Conservation (phyloP, 2,888 invertebrate genomes). For the Sarcophaga caerulescens region DNA sequence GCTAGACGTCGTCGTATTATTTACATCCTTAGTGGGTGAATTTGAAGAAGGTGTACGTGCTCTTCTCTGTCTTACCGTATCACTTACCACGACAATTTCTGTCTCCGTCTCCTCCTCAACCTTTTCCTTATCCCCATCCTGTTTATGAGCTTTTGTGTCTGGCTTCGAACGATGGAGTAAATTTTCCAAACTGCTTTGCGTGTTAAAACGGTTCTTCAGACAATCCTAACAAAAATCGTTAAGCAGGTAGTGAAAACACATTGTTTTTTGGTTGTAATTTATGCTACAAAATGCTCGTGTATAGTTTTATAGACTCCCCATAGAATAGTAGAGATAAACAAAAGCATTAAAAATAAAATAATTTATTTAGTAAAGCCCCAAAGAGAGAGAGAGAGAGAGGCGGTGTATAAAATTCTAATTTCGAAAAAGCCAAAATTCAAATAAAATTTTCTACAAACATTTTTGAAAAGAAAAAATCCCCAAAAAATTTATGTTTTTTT, state of each 20-base stretch:
- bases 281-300: constrained; percentile 39
- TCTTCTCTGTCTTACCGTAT: constrained; percentile 84
- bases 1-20: not conserved
- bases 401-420: constrained; percentile 36
- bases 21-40: constrained; percentile 66
- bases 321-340: not conserved
- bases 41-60: constrained; percentile 79
- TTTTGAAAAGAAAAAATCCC: not conserved
- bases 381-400: constrained; percentile 4
- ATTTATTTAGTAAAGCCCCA: constrained; percentile 54
- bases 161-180: not conserved
- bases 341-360: constrained; percentile 35
- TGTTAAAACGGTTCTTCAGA: constrained; percentile 73
- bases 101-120: constrained; percentile 79
- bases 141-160: too few species aligned
- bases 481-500: not conserved
- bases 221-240: constrained; percentile 71
- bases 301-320: constrained; percentile 56
- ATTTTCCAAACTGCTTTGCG: constrained; percentile 70
- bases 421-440: constrained; percentile 30
- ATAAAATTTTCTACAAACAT: constrained; percentile 35
- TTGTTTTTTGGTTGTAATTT: constrained; percentile 3
- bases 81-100: constrained; percentile 84
- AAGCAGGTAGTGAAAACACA: constrained; percentile 37
- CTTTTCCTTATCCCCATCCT: not conserved